Base-by-base conservation (phyloP, 2,797 vertebrate genomes). In the Toxotes lorentzi region DNA sequence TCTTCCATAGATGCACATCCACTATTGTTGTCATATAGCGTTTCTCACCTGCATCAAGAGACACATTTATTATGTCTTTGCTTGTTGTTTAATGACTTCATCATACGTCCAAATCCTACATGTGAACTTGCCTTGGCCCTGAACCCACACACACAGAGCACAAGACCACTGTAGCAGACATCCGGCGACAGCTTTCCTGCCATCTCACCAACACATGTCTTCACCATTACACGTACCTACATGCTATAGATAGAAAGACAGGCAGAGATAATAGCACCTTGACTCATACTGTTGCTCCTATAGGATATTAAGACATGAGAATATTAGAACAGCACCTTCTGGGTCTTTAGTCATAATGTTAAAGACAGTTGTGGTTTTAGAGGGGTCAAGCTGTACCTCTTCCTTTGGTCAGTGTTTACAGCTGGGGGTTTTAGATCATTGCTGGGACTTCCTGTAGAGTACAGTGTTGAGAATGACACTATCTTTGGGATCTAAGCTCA, bases 401-500 rank as follows among this genome's bases (percentile, higher is more conserved):
- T 62, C 13, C 60, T 79, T 57, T 86, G 73, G 30, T 70, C 74
- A 7, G 51, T 70, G 23, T 80, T 84, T 81, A 82, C 81, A 80
- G 75, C 68, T 77, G 67, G 84, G 74, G 69, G 63, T 62, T 82
- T 72, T 70, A 82, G 69, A 67, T 82, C 79, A 86, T 70, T 27
- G 30, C 68, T 74, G 72, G 57, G 79, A 89, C 82, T 87, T 89
- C 82, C 88, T 67, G 48, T 38, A 41, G 64, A 75, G 69, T 43
- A 61, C 48, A 81, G 45, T 81, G 77, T 88, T 90, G 79, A 91
- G 78, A 84, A 89, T 89, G 89, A 87, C 53, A 54, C 67, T 92
- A 92, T 93, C 87, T 89, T 79, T 75, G 68, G 74, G 76, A 92
- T 89, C 60, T 83, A 50, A 60, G 60, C 79, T 88, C 73, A 84